Percentiles rank a stretch among this genome's conserved stretches.
Evolutionary conservation across 2,113 vertebrate species (phyloP).

Genomic region (Raja brachyura): DNA sequence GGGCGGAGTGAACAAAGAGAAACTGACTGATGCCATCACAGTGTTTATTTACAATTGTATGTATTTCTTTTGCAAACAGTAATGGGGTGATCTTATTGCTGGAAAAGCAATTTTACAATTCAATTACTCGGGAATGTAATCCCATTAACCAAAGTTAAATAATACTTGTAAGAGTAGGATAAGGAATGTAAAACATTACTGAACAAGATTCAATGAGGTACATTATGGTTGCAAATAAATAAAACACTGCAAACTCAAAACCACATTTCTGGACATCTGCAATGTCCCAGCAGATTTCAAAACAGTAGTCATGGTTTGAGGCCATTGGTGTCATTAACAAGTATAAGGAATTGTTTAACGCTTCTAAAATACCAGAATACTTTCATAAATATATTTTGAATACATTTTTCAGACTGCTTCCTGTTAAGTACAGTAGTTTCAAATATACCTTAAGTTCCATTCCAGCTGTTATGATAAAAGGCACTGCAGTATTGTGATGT

Average conservation of each 20-base stretch:
- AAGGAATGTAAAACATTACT: background rate
- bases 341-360: background rate
- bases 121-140: background rate
- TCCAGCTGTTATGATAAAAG: background rate
- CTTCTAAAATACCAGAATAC: background rate
- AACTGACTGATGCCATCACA: no score
- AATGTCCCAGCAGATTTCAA: background rate
- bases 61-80: no score
- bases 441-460: background rate
- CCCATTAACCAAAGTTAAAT: background rate
- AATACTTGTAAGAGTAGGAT: background rate
- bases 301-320: background rate
- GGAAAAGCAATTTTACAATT: background rate
- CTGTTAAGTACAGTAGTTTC: background rate
- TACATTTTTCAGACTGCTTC: background rate
- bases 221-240: constrained; percentile 2
- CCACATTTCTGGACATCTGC: background rate
- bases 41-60: no score
- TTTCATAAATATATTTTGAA: background rate
- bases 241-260: background rate
- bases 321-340: background rate
- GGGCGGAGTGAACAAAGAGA: background rate
- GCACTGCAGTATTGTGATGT: background rate
- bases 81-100: background rate
- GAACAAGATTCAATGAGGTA: background rate